phyloP scores from a whole-genome alignment of 2,797 vertebrate genomes.

The Spea hammondii region DNA sequence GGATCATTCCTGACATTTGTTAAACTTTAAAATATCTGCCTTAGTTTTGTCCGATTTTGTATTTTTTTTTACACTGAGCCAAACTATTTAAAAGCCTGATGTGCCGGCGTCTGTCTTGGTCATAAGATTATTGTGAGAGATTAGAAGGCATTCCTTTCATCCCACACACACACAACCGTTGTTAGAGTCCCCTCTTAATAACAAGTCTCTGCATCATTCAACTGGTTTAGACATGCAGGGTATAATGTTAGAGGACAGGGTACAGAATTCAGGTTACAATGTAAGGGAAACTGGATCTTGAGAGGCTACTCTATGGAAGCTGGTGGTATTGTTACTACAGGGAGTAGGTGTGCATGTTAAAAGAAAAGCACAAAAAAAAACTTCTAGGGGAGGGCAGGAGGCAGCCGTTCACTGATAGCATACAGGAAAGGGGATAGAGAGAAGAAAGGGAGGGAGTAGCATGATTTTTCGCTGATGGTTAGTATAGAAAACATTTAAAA shows the following conservation, averaged over 20 bases:
- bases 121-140: conserved; percentile 26
- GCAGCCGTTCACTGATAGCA: too few relatives aligned
- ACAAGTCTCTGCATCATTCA: conserved; percentile 19
- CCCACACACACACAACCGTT: conserved; percentile 9
- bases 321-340: too few relatives aligned
- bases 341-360: too few relatives aligned
- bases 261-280: neutral
- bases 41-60: neutral
- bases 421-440: too few relatives aligned
- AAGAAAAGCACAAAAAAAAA: too few relatives aligned
- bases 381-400: too few relatives aligned
- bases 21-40: neutral
- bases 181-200: conserved; percentile 24
- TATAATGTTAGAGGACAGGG: neutral
- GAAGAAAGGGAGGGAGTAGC: too few relatives aligned
- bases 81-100: neutral
- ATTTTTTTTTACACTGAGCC: neutral
- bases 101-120: neutral
- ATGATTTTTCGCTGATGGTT: too few relatives aligned
- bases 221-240: conserved; percentile 30
- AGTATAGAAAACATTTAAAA: too few relatives aligned
- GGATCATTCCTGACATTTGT: neutral
- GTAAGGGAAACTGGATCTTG: neutral
- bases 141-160: conserved; percentile 24
- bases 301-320: too few relatives aligned